Conservation (phyloP, 2,888 invertebrate species). For the Drosophila mercatorum region DNA sequence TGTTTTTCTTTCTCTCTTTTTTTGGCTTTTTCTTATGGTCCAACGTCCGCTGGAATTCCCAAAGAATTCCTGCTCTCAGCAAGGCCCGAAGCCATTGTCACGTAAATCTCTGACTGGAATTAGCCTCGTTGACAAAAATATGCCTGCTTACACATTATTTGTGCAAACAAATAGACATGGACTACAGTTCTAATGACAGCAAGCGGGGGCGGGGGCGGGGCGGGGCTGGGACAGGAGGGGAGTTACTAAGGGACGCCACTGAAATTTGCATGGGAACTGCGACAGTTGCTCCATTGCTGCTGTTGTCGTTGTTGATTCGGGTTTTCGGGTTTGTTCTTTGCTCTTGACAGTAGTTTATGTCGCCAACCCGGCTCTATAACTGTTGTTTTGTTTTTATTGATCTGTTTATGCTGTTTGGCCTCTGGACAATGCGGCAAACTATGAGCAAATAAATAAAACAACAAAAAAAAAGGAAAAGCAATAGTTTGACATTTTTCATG, state of each 20-base stretch:
- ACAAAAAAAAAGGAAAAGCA: neutral
- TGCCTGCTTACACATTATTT: conserved; percentile 81
- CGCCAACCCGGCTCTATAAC: conserved; percentile 19
- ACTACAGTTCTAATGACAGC: conserved; percentile 45
- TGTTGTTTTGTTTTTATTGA: conserved; percentile 68
- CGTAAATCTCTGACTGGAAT: conserved; percentile 80
- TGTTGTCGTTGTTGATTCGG: conserved; percentile 32
- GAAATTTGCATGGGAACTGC: conserved; percentile 75
- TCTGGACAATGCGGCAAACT: conserved; percentile 41
- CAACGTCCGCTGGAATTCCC: conserved; percentile 1
- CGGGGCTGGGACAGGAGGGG: neutral
- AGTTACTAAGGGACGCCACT: conserved; percentile 24
- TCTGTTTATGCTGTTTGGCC: conserved; percentile 69
- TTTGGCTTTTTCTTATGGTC: conserved; percentile 38
- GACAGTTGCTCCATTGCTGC: conserved; percentile 58
- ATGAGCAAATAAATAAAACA: conserved; percentile 29
- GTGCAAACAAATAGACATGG: conserved; percentile 73
- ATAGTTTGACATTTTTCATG: conserved; percentile 1
- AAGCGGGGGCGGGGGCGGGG: no score
- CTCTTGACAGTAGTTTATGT: conserved; percentile 46
- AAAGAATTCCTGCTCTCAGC: conserved; percentile 24
- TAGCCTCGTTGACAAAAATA: conserved; percentile 81
- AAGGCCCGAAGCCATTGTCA: conserved; percentile 69
- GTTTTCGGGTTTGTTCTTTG: conserved; percentile 28
- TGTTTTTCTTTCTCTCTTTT: conserved; percentile 25